Conservation (phyloP, 53 echinoderm and acorn worm genomes). For the Stichopus horrens region DNA sequence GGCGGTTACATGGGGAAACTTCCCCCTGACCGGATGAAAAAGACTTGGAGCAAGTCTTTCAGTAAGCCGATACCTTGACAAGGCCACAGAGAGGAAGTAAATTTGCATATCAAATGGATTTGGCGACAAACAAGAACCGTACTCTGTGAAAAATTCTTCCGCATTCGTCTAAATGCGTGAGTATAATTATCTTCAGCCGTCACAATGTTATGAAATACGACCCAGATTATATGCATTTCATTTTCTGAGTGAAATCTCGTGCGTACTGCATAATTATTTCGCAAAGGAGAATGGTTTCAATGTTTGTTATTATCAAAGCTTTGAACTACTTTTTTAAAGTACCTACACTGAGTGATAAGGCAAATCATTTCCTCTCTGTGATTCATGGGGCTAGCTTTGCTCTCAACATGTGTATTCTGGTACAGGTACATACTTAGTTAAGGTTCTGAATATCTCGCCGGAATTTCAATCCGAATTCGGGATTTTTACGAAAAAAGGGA, state of each 20-base stretch:
- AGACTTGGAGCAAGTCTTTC: constrained; percentile 54
- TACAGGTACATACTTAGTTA: constrained; percentile 43
- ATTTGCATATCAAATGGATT: constrained; percentile 96
- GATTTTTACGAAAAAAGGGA: constrained; percentile 52
- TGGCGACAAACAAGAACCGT: constrained; percentile 54
- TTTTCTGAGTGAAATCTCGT: neutral
- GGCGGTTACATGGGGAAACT: constrained; percentile 6
- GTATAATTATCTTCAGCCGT: neutral
- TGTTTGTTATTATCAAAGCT: constrained; percentile 32
- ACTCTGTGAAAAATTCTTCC: constrained; percentile 48
- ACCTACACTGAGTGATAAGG: constrained; percentile 34
- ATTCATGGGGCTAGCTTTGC: constrained; percentile 56
- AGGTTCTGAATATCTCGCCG: constrained; percentile 18
- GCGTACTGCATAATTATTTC: neutral
- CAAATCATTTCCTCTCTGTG: constrained; percentile 81
- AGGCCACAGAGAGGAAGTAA: constrained; percentile 99
- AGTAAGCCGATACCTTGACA: constrained; percentile 97
- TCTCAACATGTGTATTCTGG: constrained; percentile 43
- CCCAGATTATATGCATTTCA: neutral
- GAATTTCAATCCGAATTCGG: constrained; percentile 46
- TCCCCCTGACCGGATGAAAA: constrained; percentile 37
- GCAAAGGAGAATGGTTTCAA: neutral
- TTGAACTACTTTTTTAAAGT: constrained; percentile 49
- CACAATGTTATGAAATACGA: neutral
- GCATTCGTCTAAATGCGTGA: constrained; percentile 13